Conservation (phyloP, 2,888 invertebrate species). For the Thereva nobilitata region DNA sequence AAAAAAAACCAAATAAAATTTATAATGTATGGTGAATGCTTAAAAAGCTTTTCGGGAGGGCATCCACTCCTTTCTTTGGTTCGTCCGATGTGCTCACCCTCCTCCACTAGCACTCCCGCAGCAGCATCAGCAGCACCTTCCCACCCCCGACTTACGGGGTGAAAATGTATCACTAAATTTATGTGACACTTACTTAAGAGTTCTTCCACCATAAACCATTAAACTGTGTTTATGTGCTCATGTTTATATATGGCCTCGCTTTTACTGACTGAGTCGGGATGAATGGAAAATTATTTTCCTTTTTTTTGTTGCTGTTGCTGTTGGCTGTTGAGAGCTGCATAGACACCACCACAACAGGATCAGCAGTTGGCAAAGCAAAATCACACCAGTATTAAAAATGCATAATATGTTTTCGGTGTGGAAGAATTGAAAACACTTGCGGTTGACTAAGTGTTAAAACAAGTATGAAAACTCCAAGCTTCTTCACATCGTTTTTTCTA, state of each 20-base stretch:
- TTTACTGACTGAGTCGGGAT: slow-evolving; percentile 2
- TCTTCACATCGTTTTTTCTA: too few species aligned
- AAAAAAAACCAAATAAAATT: slow-evolving; percentile 44
- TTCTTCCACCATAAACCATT: slow-evolving; percentile 47
- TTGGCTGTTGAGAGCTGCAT: neutral
- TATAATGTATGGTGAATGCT: slow-evolving; percentile 47
- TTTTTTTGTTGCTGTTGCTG: neutral
- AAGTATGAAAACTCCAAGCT: too few species aligned
- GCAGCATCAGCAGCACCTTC: neutral
- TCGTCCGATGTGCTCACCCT: slow-evolving; percentile 13
- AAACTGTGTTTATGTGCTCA: slow-evolving; percentile 44
- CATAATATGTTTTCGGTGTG: too few species aligned
- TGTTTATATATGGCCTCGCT: slow-evolving; percentile 14
- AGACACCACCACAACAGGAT: neutral
- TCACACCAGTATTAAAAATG: too few species aligned
- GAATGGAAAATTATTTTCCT: slow-evolving; percentile 1
- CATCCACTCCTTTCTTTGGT: slow-evolving; percentile 39
- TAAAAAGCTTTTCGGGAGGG: slow-evolving; percentile 44
- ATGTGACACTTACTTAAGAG: slow-evolving; percentile 48
- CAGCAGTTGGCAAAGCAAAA: too few species aligned
- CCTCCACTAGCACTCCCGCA: slow-evolving; percentile 9
- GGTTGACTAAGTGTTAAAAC: too few species aligned
- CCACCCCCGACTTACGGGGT: slow-evolving; percentile 38
- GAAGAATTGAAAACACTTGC: too few species aligned
- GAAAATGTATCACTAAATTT: slow-evolving; percentile 45